A percentile compares a stretch with the other conserved stretches of the same genome.
Conservation (phyloP, 1,140 invertebrate genomes). For the Hydropsyche tenuis region DNA sequence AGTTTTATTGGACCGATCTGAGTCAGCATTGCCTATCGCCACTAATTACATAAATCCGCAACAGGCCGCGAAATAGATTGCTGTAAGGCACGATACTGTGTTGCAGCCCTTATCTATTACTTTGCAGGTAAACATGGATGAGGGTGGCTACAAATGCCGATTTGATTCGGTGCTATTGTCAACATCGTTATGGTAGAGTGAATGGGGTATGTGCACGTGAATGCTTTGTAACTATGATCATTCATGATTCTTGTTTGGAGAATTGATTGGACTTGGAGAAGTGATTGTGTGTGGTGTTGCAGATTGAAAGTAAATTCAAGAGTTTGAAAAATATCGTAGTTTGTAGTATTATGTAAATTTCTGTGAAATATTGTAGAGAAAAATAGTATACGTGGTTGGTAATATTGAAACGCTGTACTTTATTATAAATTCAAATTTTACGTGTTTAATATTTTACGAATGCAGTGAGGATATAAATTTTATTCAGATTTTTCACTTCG, state of each 20-base stretch:
- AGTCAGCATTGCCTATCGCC: not conserved
- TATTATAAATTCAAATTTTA: no score
- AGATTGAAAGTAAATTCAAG: not conserved
- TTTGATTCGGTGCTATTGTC: not conserved
- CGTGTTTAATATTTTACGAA: no score
- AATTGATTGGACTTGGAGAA: not conserved
- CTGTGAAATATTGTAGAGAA: no score
- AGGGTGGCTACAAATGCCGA: not conserved
- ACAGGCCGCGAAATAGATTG: slow-evolving; percentile 40
- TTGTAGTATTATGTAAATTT: no score
- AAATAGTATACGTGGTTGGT: no score
- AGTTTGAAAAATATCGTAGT: no score
- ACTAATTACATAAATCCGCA: slow-evolving; percentile 27
- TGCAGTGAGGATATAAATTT: no score
- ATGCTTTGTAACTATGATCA: not conserved
- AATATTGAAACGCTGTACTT: no score
- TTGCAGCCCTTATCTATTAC: slow-evolving; percentile 35
- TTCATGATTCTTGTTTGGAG: not conserved
- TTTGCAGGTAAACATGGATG: slow-evolving; percentile 41
- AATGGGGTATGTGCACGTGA: not conserved
- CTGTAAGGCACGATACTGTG: slow-evolving; percentile 30
- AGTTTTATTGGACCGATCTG: slow-evolving; percentile 13
- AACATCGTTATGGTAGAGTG: not conserved
- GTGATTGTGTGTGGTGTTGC: slow-evolving; percentile 22
- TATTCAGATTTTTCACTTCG: no score